Base-by-base conservation (phyloP, 2,797 vertebrate species). In the Micropoecilia bifurca region DNA sequence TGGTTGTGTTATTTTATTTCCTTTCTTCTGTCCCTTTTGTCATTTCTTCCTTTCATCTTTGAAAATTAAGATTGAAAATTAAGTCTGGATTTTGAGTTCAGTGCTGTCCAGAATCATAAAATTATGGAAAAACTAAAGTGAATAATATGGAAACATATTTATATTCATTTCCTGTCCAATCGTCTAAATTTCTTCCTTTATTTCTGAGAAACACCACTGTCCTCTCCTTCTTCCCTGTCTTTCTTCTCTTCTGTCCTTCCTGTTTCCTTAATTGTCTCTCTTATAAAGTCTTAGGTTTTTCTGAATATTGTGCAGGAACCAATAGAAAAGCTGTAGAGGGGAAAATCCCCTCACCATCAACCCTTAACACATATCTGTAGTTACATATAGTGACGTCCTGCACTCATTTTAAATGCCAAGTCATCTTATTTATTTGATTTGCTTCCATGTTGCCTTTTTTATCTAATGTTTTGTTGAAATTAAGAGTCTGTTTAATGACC, bases 381-480 rank as follows among this genome's bases (percentile, higher is more conserved):
- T 93, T 91, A 85, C 82, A 88, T 22, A 75, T 59, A 45, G 48
- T 47, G 41, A 76, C 1, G 59, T 83, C 71, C 90, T 87, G 74
- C 73, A 30, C 68, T 86, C 78, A 2, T 91, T 94, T 94, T 93
- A 91, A 92, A 93, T 80, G 89, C 91, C 87, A 91, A 85, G 83
- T 85, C 85, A 48, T 86, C 76, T 47, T 93, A 93, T 94, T 94
- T 94, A 93, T 94, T 91, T 89, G 91, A 86, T 90, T 89, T 92
- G 87, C 86, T 89, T 93, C 92, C 90, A 88, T 43, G 86, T 94
- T 93, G 93, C 91, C 92, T 95, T 95, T 93, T 69, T 87, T 90
- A 33, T 80, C 57, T 83, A 39, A 53, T 81, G 57, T 76, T 79
- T 63, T 68, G 14, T 66, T 66, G 61, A 39, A 66, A 87, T 43